Evolutionary conservation across 1,140 invertebrate genomes (phyloP).

Genomic region (Trichomalopsis sarcophagae): DNA sequence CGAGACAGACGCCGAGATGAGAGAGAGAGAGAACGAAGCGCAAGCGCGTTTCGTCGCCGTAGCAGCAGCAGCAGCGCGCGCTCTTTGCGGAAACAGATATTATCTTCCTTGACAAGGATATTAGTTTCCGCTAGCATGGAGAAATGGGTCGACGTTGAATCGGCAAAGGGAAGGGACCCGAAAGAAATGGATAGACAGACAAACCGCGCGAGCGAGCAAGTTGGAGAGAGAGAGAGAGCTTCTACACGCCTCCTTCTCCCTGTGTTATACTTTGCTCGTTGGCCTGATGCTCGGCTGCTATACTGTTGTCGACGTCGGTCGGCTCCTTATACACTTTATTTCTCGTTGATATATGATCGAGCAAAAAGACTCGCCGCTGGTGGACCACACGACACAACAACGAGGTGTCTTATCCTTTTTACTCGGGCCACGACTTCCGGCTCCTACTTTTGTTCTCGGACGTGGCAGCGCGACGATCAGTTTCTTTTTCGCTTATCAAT

Average conservation of each 20-base stretch:
- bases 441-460: neutral
- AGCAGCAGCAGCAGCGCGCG: neutral
- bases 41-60: neutral
- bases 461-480: neutral
- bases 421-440: neutral
- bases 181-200: constrained; percentile 32
- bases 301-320: neutral
- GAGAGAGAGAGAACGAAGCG: neutral
- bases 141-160: constrained; percentile 50
- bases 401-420: neutral
- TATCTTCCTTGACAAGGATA: constrained; percentile 50
- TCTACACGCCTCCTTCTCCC: neutral
- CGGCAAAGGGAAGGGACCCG: constrained; percentile 30
- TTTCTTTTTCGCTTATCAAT: constrained; percentile 35
- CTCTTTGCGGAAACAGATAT: constrained; percentile 48
- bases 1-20: neutral
- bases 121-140: constrained; percentile 50
- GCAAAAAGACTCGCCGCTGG: constrained; percentile 10
- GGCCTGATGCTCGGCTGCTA: too few relatives aligned
- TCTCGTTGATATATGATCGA: constrained; percentile 11
- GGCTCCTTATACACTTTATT: constrained; percentile 14
- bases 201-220: constrained; percentile 14
- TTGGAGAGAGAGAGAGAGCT: too few relatives aligned
- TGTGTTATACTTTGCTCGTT: constrained; percentile 1
- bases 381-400: neutral